phyloP scores from a whole-genome alignment of 2,113 vertebrate genomes.

The Beaufortia kweichowensis region DNA sequence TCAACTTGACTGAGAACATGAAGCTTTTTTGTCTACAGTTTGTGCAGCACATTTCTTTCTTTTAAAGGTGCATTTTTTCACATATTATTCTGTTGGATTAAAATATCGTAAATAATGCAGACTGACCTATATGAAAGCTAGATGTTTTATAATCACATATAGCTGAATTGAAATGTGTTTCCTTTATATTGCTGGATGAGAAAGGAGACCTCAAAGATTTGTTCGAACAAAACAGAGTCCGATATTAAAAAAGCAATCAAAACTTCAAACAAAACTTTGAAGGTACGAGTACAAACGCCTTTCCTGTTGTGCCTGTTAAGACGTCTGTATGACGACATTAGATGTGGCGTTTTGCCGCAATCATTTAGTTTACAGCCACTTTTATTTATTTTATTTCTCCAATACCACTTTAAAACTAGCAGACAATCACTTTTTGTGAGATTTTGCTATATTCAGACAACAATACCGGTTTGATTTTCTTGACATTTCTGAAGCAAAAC shows the following conservation, averaged over 20 bases:
- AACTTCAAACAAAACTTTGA: background rate
- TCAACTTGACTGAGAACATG: too few species aligned
- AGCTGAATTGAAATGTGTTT: background rate
- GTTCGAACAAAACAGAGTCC: background rate
- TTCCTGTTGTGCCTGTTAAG: background rate
- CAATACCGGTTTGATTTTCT: constrained; percentile 5
- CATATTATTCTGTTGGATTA: constrained; percentile 18
- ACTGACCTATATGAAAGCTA: constrained; percentile 43
- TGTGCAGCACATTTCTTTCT: background rate
- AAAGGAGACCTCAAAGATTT: background rate
- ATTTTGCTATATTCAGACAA: background rate
- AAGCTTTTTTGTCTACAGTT: too few species aligned
- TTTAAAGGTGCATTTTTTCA: background rate
- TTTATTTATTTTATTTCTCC: background rate
- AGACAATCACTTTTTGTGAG: background rate
- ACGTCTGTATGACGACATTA: background rate
- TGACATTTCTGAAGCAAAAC: background rate
- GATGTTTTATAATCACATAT: constrained; percentile 26
- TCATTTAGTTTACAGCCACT: background rate
- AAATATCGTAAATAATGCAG: constrained; percentile 48
- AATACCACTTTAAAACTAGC: background rate
- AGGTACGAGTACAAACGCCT: background rate
- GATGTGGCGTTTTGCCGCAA: background rate
- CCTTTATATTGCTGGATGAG: background rate
- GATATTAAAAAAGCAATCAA: background rate